A percentile compares a stretch with the other conserved stretches of the same genome.
phyloP scores from a whole-genome alignment of 1,140 invertebrate genomes.

The Listronotus oregonensis region DNA sequence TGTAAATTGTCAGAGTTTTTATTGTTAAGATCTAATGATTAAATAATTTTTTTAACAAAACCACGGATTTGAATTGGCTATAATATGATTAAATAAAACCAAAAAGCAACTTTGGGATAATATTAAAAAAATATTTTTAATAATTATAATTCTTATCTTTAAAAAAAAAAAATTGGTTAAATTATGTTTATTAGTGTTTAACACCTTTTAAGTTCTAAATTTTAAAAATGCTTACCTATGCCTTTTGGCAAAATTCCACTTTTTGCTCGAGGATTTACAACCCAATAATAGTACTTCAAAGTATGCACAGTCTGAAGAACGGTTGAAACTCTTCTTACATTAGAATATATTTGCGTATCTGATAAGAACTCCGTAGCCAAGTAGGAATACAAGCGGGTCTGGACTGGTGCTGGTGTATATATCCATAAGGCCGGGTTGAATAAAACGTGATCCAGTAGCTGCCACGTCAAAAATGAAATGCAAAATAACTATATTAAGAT shows the following conservation, averaged over 20 bases:
- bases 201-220: too few species aligned
- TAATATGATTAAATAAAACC: too few species aligned
- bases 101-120: too few species aligned
- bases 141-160: too few species aligned
- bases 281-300: slow-evolving; percentile 99
- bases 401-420: slow-evolving; percentile 94
- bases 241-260: slow-evolving; percentile 95
- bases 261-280: slow-evolving; percentile 91
- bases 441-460: slow-evolving; percentile 97
- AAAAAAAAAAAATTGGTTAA: too few species aligned
- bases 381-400: slow-evolving; percentile 95
- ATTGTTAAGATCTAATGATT: too few species aligned
- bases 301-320: slow-evolving; percentile 98
- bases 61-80: too few species aligned
- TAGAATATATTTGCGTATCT: slow-evolving; percentile 96
- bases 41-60: too few species aligned
- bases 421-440: slow-evolving; percentile 99
- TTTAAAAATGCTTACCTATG: slow-evolving; percentile 67
- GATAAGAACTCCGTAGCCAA: slow-evolving; percentile 96
- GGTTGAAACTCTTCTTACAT: slow-evolving; percentile 94
- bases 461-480: slow-evolving; percentile 80
- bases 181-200: too few species aligned
- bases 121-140: too few species aligned
- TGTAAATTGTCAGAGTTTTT: too few species aligned
- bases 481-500: slow-evolving; percentile 74